Conservation (phyloP, 2,113 vertebrate species). For the Zonotrichia leucophrys region DNA sequence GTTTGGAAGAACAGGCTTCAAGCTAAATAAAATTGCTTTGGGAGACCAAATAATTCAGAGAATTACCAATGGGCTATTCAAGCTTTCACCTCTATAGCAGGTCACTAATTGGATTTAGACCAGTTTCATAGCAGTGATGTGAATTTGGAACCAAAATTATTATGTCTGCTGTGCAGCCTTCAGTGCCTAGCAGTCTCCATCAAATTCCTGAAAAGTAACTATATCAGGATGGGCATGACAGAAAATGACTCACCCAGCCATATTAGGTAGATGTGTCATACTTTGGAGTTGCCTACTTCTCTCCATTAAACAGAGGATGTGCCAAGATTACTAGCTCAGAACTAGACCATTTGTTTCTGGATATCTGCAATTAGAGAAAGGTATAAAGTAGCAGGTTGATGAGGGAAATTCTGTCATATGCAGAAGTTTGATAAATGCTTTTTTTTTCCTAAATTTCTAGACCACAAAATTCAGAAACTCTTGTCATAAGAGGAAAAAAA, state of each 20-base stretch:
- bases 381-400: neutral
- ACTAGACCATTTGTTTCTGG: neutral
- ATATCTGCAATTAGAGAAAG: neutral
- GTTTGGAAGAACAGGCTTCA: conserved; percentile 55
- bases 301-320: neutral
- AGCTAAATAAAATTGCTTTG: conserved; percentile 70
- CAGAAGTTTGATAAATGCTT: neutral
- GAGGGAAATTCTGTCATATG: neutral
- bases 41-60: conserved; percentile 48
- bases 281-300: neutral
- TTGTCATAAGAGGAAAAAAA: neutral
- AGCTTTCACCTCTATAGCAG: conserved; percentile 45
- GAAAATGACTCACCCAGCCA: neutral
- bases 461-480: neutral
- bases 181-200: neutral
- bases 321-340: neutral
- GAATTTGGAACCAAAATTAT: conserved; percentile 38
- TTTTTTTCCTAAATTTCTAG: neutral
- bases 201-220: neutral
- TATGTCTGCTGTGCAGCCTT: neutral
- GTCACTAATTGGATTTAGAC: conserved; percentile 63
- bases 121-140: conserved; percentile 8
- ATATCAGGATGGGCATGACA: neutral
- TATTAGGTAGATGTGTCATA: neutral
- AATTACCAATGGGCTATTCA: conserved; percentile 45